phyloP scores from a whole-genome alignment of 2,888 invertebrate species.

The Oasisia sp. region DNA sequence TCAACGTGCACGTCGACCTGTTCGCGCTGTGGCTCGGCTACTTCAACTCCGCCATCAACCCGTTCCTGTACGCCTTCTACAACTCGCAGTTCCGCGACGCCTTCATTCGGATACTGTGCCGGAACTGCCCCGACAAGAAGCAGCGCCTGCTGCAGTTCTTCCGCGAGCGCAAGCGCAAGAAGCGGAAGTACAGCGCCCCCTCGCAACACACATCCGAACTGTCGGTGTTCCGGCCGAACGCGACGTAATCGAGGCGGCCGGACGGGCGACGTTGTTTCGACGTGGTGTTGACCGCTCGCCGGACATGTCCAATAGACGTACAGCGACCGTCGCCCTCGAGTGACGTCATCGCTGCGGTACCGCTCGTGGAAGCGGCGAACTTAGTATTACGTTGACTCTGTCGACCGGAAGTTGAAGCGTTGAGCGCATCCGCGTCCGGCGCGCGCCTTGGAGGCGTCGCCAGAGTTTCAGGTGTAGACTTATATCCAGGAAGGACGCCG shows the following conservation, averaged over 20 bases:
- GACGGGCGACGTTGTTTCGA: background rate
- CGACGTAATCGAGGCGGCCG: background rate
- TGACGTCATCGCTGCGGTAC: background rate
- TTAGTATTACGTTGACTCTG: background rate
- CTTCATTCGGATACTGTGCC: slow-evolving; percentile 40
- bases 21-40: slow-evolving; percentile 43
- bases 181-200: slow-evolving; percentile 18
- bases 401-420: background rate
- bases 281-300: background rate
- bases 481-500: background rate
- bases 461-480: background rate
- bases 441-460: background rate
- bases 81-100: slow-evolving; percentile 44
- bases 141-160: slow-evolving; percentile 22
- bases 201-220: background rate
- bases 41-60: slow-evolving; percentile 43
- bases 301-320: background rate
- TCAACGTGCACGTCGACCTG: slow-evolving; percentile 40
- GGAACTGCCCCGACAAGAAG: slow-evolving; percentile 31
- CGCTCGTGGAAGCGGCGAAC: background rate
- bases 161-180: slow-evolving; percentile 23
- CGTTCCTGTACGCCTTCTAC: slow-evolving; percentile 47
- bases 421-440: background rate
- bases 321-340: background rate
- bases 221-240: background rate